A percentile compares a stretch with the other conserved stretches of the same genome.
phyloP scores from a whole-genome alignment of 1,140 invertebrate species.

The Heliconius hermathena region DNA sequence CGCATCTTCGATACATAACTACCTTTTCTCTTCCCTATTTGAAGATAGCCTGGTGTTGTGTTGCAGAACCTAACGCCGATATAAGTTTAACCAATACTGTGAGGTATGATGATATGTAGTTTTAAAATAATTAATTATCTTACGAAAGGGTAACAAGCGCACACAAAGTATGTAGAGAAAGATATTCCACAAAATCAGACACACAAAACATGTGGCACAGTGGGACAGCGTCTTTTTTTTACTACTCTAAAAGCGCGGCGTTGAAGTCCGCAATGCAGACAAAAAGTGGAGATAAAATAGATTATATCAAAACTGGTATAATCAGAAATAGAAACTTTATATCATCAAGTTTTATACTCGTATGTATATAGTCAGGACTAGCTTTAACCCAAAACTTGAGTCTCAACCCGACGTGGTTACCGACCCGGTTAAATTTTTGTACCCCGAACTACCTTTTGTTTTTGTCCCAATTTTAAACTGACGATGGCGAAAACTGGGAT shows the following conservation, averaged over 20 bases:
- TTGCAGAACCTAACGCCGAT: too few relatives aligned
- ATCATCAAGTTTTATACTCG: background rate
- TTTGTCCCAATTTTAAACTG: background rate
- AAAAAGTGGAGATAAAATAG: background rate
- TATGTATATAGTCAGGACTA: background rate
- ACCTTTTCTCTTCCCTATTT: background rate
- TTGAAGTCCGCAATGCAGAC: background rate
- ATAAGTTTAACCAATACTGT: too few relatives aligned
- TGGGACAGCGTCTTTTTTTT: too few relatives aligned
- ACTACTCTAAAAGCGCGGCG: too few relatives aligned
- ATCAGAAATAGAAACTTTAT: background rate
- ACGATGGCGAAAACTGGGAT: background rate
- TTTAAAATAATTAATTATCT: too few relatives aligned
- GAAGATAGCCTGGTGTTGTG: background rate
- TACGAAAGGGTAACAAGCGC: too few relatives aligned
- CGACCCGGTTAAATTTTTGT: background rate
- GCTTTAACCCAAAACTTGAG: conserved; percentile 2
- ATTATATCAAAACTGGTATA: background rate
- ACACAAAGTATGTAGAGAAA: too few relatives aligned
- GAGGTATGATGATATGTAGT: too few relatives aligned
- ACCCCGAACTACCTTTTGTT: background rate
- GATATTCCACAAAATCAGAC: too few relatives aligned
- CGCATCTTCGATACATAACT: too few relatives aligned
- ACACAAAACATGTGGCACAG: too few relatives aligned
- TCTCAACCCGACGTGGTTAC: background rate